Base-by-base conservation (phyloP, 2,888 invertebrate species). In the Apotomis capreana region DNA sequence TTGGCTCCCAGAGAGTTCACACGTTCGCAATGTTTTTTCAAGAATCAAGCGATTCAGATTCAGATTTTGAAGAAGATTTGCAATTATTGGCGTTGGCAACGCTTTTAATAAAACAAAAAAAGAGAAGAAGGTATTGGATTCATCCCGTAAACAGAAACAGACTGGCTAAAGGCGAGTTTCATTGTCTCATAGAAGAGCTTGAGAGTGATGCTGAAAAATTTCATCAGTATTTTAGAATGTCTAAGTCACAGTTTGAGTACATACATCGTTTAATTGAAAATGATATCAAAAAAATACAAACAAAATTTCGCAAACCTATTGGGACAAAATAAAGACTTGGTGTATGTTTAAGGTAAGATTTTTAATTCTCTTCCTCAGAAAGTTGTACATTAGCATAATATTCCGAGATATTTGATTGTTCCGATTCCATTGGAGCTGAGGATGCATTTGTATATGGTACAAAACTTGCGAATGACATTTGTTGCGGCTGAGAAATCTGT, bases 241-340 rank as follows among this genome's bases (percentile, higher is more conserved):
- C 71, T 59, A 72, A 74, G 55, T 12, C 63, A 67, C 72, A 69
- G 69, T 72, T 74, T 59, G 74, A 72, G 37, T 13, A 74, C 74
- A 60, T 70, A 65, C 65, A 69, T 70, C 46, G 57, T 70, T 72
- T 72, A 57, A 9, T 40, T 46, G n/a, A 44, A 62, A 51, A 57
- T 12, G 13, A 68, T 55, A 13, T 52, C 54, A 44, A 46, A 37
- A 57, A 26, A 55, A 63, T 36, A 44, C 71, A 68, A 13, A 78
- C 77, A n/a, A 70, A 68, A 68, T 77, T 76, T 77, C 77, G 78
- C 15, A 59, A 72, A 40, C 73, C 77, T 68, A 78, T 78, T 37
- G 74, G 69, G 12, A 77, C 77, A 74, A 77, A 70, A 77, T 76
- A 77, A 76, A 77, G 76, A 75, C 76, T 78, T 57, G 77, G 74